Evolutionary conservation across 2,113 vertebrate species (phyloP).

Genomic region (Semicossyphus pulcher): DNA sequence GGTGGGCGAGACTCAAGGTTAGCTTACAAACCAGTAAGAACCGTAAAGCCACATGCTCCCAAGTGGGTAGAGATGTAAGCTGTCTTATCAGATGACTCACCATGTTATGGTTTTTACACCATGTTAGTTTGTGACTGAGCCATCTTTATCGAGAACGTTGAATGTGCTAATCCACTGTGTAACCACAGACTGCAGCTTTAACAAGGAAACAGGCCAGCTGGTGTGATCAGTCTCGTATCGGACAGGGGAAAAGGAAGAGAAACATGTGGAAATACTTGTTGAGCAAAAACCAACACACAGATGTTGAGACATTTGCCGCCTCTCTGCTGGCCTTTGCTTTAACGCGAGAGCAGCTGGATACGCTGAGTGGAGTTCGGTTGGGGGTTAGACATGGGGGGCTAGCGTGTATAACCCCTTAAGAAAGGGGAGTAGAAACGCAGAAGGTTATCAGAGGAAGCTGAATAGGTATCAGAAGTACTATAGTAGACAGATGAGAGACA

Average conservation of each 20-base stretch:
- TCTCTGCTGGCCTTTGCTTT: slow-evolving; percentile 75
- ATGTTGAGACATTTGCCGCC: slow-evolving; percentile 81
- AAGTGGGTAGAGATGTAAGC: slow-evolving; percentile 33
- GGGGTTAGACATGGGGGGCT: slow-evolving; percentile 28
- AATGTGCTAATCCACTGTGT: slow-evolving; percentile 69
- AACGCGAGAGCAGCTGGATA: slow-evolving; percentile 74
- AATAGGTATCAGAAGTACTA: slow-evolving; percentile 17
- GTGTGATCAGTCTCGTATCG: slow-evolving; percentile 77
- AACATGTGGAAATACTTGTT: slow-evolving; percentile 85
- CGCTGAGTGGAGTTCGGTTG: slow-evolving; percentile 44
- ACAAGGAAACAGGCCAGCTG: slow-evolving; percentile 80
- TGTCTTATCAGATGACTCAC: slow-evolving; percentile 51
- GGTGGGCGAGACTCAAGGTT: slow-evolving; percentile 20
- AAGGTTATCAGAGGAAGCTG: slow-evolving; percentile 12
- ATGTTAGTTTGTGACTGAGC: slow-evolving; percentile 38
- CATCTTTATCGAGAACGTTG: slow-evolving; percentile 55
- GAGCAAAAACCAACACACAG: slow-evolving; percentile 79
- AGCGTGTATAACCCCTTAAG: slow-evolving; percentile 8
- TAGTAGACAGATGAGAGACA: slow-evolving; percentile 29
- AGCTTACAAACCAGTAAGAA: slow-evolving; percentile 27
- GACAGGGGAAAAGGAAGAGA: slow-evolving; percentile 70
- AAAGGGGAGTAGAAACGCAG: slow-evolving; percentile 12
- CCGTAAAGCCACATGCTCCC: slow-evolving; percentile 38
- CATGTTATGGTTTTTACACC: slow-evolving; percentile 32
- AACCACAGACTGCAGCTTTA: slow-evolving; percentile 64